These are phyloP conservation scores for Atethmia centrago DNA, from an alignment of 2,888 invertebrate species.

Conservation along the genomic window DNA sequence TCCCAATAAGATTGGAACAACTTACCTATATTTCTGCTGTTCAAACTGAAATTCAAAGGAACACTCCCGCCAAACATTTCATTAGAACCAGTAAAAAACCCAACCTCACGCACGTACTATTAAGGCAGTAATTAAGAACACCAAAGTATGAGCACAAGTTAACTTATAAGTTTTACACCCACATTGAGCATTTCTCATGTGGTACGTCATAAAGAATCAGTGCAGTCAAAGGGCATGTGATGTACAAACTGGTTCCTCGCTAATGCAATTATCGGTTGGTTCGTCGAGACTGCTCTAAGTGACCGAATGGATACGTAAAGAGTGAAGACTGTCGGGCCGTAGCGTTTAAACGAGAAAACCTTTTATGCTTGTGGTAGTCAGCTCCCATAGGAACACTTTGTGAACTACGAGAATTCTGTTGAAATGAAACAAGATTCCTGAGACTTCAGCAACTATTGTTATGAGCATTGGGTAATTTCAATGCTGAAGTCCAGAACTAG, in stretches of 20 bases:
- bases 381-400: conserved; percentile 38
- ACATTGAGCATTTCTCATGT: conserved; percentile 67
- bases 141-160: conserved; percentile 46
- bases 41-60: not conserved
- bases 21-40: not conserved
- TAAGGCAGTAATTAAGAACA: conserved; percentile 49
- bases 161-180: conserved; percentile 60
- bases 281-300: conserved; percentile 75
- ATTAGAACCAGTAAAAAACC: not conserved
- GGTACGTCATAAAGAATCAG: conserved; percentile 77
- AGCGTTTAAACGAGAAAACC: conserved; percentile 61
- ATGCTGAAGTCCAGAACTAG: not conserved
- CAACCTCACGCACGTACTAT: not conserved
- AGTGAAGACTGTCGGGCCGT: conserved; percentile 47
- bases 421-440: conserved; percentile 23
- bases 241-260: conserved; percentile 79
- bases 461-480: not conserved
- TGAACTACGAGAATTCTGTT: conserved; percentile 29
- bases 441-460: too few relatives aligned
- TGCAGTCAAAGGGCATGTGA: conserved; percentile 81
- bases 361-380: conserved; percentile 53
- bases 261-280: conserved; percentile 82
- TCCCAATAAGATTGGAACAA: not conserved
- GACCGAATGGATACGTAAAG: conserved; percentile 66
- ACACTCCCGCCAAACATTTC: not conserved